Conservation (phyloP, 2,888 invertebrate genomes). For the Blera fallax region DNA sequence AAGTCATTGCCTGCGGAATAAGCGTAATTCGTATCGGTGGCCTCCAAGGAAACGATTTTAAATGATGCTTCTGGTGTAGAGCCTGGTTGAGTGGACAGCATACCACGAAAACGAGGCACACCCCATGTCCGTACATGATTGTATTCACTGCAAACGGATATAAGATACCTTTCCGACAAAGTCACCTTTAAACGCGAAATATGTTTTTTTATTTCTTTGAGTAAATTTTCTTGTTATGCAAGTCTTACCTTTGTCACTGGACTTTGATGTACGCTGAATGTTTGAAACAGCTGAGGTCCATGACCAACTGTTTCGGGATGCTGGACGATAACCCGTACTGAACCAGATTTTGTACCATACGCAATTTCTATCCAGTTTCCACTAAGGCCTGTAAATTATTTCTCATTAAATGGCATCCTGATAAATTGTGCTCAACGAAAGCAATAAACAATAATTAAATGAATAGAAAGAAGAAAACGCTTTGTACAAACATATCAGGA, state of each 20-base stretch:
- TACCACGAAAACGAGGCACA: conserved; percentile 97
- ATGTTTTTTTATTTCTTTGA: not conserved
- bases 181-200: conserved; percentile 86
- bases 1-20: conserved; percentile 86
- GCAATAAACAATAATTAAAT: conserved; percentile 32
- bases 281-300: conserved; percentile 98
- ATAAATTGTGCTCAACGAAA: not conserved
- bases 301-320: conserved; percentile 99
- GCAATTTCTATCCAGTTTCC: conserved; percentile 99
- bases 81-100: conserved; percentile 99
- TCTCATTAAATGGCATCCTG: conserved; percentile 16
- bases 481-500: conserved; percentile 34
- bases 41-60: conserved; percentile 85
- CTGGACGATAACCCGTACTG: conserved; percentile 98
- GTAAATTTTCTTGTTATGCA: not conserved
- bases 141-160: conserved; percentile 98
- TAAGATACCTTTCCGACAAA: conserved; percentile 96
- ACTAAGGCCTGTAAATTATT: conserved; percentile 87
- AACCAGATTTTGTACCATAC: conserved; percentile 97
- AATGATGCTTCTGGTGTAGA: conserved; percentile 98
- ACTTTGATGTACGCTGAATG: conserved; percentile 98
- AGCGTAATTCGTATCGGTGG: conserved; percentile 86
- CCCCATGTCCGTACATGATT: conserved; percentile 99
- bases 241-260: conserved; percentile 92
- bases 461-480: conserved; percentile 40